Base-by-base conservation (phyloP, 1,140 invertebrate species). In the Lordiphosa collinella region DNA sequence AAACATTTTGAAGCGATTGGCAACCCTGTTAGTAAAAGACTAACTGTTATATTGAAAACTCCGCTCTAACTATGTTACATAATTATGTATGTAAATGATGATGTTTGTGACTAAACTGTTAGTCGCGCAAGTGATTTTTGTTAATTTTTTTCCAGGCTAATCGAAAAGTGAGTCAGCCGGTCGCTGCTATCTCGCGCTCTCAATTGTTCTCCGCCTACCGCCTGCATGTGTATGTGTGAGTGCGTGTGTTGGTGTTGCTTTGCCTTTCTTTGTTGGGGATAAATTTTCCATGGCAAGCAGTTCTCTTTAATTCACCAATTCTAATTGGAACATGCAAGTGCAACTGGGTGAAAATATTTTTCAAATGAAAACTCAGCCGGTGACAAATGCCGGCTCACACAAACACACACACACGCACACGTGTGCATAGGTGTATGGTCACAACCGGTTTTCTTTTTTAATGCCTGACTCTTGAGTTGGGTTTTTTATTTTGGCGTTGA, bases 361-460 rank as follows among this genome's bases (percentile, higher is more conserved):
- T 7, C 25, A 29, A 29, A 29, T 29, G 25, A 29, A 29, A 29
- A 29, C 7, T 29, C 25, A 57, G 53, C 48, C 56, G 50, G 50
- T 65, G 56, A 55, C 66, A 55, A 60, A 65, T 29, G 54, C 62
- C 62, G 61, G 46, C 51, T 56, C 31, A 49, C 14, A 13, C 32
- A 59, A 18, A 52, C 41, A 37, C 10, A 32, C 41, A 46, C 10
- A 12, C 10, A 34, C 22, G 34, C 16, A 38, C 32, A 31, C 8
- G 18, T 32, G 37, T 25, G 35, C 31, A 4, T 11, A 2, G 2
- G 10, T 41, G 1, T 43, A 22, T 29, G 6, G 41, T 22, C 41
- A 11, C 29, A 44, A 51, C 36, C 48, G 48, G 36, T 37, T 36
- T 36, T 29, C 25, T 29, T 22, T 5, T 37, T 22, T 29, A 16